These are phyloP conservation scores for Cremastinae sp. DNA, from an alignment of 2,888 invertebrate species.

Conservation along the genomic window DNA sequence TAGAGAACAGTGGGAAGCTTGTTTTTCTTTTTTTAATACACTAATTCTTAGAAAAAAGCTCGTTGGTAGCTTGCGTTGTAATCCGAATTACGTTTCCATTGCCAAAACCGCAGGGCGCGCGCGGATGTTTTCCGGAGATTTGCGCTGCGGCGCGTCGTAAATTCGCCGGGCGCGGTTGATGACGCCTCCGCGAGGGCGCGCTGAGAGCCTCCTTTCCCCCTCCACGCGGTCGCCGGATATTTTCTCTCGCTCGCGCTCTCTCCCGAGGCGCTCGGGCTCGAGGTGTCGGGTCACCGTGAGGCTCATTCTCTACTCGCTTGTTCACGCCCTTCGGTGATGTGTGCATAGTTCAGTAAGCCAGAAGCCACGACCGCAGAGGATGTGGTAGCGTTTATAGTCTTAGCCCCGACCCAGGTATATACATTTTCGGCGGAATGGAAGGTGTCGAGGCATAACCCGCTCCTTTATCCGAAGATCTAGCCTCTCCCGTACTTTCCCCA, in stretches of 20 bases:
- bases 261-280: too few relatives aligned
- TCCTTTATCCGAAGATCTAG: constrained; percentile 22
- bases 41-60: too few relatives aligned
- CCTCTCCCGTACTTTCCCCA: constrained; percentile 42
- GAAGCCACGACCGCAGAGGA: constrained; percentile 66
- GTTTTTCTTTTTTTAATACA: too few relatives aligned
- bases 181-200: constrained; percentile 68
- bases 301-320: constrained; percentile 50
- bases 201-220: constrained; percentile 45
- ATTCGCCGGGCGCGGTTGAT: constrained; percentile 70
- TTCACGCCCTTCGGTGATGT: constrained; percentile 59
- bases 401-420: constrained; percentile 16
- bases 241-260: background rate
- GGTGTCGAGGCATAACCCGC: constrained; percentile 34
- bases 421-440: constrained; percentile 35
- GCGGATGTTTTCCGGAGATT: background rate
- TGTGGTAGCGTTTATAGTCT: constrained; percentile 54
- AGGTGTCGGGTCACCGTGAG: constrained; percentile 49
- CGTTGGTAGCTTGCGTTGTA: too few relatives aligned
- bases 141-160: constrained; percentile 67
- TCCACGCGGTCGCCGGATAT: background rate
- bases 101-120: too few relatives aligned
- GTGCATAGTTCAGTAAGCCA: constrained; percentile 69
- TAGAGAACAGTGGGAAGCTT: too few relatives aligned
- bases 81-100: too few relatives aligned